These are phyloP conservation scores for Lophotis ruficrista DNA, from an alignment of 2,113 vertebrate genomes.

Conservation along the genomic window DNA sequence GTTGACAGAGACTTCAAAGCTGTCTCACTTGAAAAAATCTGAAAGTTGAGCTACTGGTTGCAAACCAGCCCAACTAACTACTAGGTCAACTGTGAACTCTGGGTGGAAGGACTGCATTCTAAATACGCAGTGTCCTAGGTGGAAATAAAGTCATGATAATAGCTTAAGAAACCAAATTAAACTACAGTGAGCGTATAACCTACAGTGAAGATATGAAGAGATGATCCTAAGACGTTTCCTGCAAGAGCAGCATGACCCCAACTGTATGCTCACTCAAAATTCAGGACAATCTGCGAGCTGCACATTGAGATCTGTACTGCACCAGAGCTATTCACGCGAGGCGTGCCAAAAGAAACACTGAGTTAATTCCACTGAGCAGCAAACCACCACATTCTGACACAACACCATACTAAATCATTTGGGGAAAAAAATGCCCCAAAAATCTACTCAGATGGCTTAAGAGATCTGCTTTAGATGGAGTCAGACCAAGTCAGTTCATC, in stretches of 20 bases:
- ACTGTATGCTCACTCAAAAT: neutral
- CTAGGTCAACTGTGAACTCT: neutral
- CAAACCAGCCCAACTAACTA: neutral
- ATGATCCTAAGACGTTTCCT: neutral
- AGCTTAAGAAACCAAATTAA: neutral
- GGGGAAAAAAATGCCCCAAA: neutral
- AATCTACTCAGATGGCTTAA: neutral
- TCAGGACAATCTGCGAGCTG: neutral
- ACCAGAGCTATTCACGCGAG: neutral
- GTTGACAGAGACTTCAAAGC: neutral
- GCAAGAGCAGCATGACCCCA: neutral
- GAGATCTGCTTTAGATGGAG: neutral
- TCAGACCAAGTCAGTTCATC: neutral
- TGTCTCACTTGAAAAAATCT: neutral
- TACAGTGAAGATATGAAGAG: neutral
- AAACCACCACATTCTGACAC: neutral
- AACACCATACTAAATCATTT: neutral
- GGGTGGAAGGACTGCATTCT: neutral
- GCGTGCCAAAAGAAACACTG: neutral
- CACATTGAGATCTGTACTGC: neutral
- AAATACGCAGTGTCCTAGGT: fast-evolving
- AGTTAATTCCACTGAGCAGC: neutral
- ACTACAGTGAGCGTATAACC: neutral
- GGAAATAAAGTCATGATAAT: neutral
- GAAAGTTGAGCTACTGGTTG: neutral